Conservation (phyloP, 2,888 invertebrate species). For the Epistrophe grossulariae region DNA sequence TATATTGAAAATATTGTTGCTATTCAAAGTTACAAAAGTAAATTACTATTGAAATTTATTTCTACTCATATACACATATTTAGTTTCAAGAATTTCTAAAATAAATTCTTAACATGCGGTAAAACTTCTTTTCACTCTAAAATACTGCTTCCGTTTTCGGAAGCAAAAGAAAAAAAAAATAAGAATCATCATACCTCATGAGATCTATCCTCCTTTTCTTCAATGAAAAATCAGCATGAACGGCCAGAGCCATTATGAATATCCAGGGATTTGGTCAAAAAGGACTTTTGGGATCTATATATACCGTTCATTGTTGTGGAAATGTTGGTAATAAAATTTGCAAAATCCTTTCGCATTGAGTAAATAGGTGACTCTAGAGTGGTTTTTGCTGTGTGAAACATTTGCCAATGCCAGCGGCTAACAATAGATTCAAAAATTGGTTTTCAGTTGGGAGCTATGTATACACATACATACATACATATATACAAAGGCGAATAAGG, state of each 20-base stretch:
- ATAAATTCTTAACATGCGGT: neutral
- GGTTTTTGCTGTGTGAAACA: constrained; percentile 32
- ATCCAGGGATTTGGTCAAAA: constrained; percentile 55
- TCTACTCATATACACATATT: too few relatives aligned
- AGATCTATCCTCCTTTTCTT: constrained; percentile 20
- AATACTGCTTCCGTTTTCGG: neutral
- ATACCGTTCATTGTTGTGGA: constrained; percentile 49
- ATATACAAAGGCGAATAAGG: neutral
- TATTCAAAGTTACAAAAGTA: too few relatives aligned
- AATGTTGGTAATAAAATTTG: constrained; percentile 67
- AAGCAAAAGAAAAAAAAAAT: neutral
- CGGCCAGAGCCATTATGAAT: constrained; percentile 46
- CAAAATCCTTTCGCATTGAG: constrained; percentile 46
- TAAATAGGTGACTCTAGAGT: constrained; percentile 36
- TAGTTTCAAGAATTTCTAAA: too few relatives aligned
- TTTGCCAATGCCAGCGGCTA: constrained; percentile 36
- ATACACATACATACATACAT: neutral
- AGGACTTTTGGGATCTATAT: constrained; percentile 45
- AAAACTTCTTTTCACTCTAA: neutral
- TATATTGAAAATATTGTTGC: too few relatives aligned
- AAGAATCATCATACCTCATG: constrained; percentile 11
- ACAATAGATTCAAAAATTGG: constrained; percentile 68
- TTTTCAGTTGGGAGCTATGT: constrained; percentile 36
- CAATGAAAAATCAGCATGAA: constrained; percentile 25
- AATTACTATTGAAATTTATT: too few relatives aligned